Evolutionary conservation across 2,888 invertebrate genomes (phyloP), one percentile per base, ranked within the genome.

Genomic region (Lithophane semibrunnea): DNA sequence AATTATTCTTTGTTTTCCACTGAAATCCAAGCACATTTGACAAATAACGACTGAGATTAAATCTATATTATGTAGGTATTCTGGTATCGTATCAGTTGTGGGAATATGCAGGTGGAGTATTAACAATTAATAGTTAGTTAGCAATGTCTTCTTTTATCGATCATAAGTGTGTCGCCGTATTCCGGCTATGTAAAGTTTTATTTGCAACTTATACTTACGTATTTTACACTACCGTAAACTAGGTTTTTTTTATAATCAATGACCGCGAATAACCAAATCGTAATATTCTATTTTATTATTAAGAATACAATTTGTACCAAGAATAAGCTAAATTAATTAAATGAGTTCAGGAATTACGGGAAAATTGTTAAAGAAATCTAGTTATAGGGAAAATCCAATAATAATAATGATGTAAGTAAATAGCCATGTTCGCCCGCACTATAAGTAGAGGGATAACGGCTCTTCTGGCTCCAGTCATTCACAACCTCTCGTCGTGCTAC

Each of bases 71-170:
- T 8, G 3, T n/a, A n/a, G n/a, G n/a, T 44, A 47, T 47, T n/a
- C 37, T 63, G n/a, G n/a, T 44, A 5, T 3, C 21, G 3, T 49
- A 18, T 42, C 16, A 18, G 12, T 49, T 56, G 42, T 79, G 80
- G 42, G 79, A 79, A 66, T 12, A 21, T 37, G 44, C 82, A 75
- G 76, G 76, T 80, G 76, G 21, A 3, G 10, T 44, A 75, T 67
- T 70, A 56, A 67, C 61, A 70, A 61, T 63, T 42, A 56, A 80
- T 44, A 42, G 54, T 29, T 29, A n/a, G 42, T 18, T 29, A n/a
- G 16, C 52, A 3, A 54, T 21, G 66, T 61, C 61, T 72, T 54
- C n/a, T 29, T 49, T 16, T 80, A 80, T 79, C 63, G 79, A 79
- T 64, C 67, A n/a, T 10, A 44, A 8, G 3, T 42, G 49, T 64